Base-by-base conservation (phyloP, 1,140 invertebrate genomes). In the Asobara japonica region DNA sequence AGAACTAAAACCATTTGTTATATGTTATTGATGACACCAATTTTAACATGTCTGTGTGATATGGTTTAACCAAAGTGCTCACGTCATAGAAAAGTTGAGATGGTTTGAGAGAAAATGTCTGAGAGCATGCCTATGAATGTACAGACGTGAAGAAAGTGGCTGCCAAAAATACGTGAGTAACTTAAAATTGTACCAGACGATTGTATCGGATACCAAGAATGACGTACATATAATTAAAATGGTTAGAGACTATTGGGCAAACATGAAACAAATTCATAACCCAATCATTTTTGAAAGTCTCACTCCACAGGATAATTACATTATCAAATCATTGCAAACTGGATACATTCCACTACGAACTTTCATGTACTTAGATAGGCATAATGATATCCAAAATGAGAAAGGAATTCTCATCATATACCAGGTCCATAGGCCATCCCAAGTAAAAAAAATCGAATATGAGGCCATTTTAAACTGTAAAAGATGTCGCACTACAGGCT, bases 91-190 rank as follows among this genome's bases (percentile, higher is more conserved):
- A 16, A 68, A 72, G 65, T 7, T 74, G 0, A 56, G 73, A 65
- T 0, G 56, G 0, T 75, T 78, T 0, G 75, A 78, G 18, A 29
- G 77, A 27, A 74, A 77, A 56, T 78, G 75, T n/a, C 3, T 78
- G 0, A 70, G 64, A 73, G 60, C 56, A 1, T 77, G 75, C 20
- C 10, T 71, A 0, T 7, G 18, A 0, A 67, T 33, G 6, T 72
- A 74, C 25, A 25, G 74, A 51, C 27, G 65, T 0, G 8, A 8
- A n/a, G 5, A 71, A 16, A 29, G 38, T 10, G 60, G 74, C 18
- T 69, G 18, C n/a, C 29, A 13, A 6, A 56, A 65, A 41, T 51
- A 18, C 0, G 22, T 71, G 3, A 73, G 45, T 18, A 76, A 74
- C 30, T 6, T 64, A 38, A 64, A 10, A 2, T 2, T 75, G 11